phyloP scores from a whole-genome alignment of 1,140 invertebrate genomes.

The Pseudachorutes palmiensis region DNA sequence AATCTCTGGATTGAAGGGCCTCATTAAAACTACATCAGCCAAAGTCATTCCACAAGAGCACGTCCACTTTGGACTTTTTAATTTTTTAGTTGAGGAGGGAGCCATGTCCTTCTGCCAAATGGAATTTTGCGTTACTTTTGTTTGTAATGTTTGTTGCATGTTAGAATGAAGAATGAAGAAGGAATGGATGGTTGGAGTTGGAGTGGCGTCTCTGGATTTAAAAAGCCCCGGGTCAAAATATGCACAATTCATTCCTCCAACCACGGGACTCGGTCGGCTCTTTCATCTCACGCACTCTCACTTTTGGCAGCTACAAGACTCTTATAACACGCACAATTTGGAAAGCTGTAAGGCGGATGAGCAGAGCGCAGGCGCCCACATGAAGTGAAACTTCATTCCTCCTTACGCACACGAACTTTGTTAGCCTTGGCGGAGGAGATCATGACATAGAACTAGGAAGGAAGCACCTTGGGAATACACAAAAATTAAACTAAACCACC shows the following conservation, averaged over 20 bases:
- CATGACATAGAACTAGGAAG: not conserved
- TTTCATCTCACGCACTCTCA: slow-evolving; percentile 9
- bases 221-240: no score
- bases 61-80: no score
- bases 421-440: slow-evolving; percentile 7
- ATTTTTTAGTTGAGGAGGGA: no score
- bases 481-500: not conserved
- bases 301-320: no score
- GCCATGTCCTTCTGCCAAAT: no score
- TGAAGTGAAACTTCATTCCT: not conserved
- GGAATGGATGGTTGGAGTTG: no score
- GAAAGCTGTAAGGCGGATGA: not conserved
- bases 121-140: no score
- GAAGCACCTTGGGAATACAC: not conserved
- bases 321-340: not conserved
- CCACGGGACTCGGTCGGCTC: not conserved
- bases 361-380: not conserved
- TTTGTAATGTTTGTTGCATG: no score
- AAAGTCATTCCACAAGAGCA: no score
- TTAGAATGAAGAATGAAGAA: no score
- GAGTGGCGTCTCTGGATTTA: not conserved
- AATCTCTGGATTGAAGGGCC: no score
- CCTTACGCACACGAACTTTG: slow-evolving; percentile 3
- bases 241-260: slow-evolving; percentile 4
- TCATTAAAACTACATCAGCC: no score